Percentiles rank a stretch among this genome's conserved stretches.
Evolutionary conservation across 30 jellyfish, hydroid and myxozoan genomes (phyloP).

Genomic region (Turritopsis rubra): DNA sequence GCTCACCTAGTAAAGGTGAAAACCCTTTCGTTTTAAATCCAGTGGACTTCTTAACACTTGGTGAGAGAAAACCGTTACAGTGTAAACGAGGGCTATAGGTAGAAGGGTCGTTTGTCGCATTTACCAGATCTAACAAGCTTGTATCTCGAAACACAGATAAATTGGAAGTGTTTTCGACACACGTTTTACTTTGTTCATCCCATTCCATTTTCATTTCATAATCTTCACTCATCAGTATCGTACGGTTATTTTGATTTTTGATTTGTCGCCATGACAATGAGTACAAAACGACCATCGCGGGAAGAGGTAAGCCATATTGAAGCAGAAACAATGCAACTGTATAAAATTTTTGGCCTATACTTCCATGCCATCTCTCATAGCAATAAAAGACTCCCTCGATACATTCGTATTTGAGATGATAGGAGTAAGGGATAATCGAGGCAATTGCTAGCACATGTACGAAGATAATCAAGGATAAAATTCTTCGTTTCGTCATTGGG

Average conservation of each 20-base stretch:
- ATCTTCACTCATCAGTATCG: slow-evolving; percentile 17
- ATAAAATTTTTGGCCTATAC: slow-evolving; percentile 10
- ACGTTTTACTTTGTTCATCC: background rate
- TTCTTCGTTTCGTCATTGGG: background rate
- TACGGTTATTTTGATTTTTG: slow-evolving; percentile 3
- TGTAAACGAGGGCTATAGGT: background rate
- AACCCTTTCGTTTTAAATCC: background rate
- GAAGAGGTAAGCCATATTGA: slow-evolving; percentile 35
- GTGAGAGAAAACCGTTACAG: background rate
- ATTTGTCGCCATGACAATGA: slow-evolving; percentile 26
- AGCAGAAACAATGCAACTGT: slow-evolving; percentile 15
- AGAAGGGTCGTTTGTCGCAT: slow-evolving; percentile 1
- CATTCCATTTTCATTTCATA: slow-evolving; percentile 2
- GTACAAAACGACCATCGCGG: slow-evolving; percentile 16
- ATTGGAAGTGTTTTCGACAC: background rate
- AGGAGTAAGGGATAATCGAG: slow-evolving; percentile 35
- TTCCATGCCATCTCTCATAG: slow-evolving; percentile 24
- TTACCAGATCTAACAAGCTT: slow-evolving; percentile 5
- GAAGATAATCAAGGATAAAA: background rate
- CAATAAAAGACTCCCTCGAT: background rate
- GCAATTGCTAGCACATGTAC: slow-evolving; percentile 19
- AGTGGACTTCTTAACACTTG: background rate
- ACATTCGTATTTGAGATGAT: background rate
- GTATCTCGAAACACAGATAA: background rate
- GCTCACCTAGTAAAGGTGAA: background rate